Base-by-base conservation (phyloP, 2,888 invertebrate species). In the Acanthosepion esculentum region DNA sequence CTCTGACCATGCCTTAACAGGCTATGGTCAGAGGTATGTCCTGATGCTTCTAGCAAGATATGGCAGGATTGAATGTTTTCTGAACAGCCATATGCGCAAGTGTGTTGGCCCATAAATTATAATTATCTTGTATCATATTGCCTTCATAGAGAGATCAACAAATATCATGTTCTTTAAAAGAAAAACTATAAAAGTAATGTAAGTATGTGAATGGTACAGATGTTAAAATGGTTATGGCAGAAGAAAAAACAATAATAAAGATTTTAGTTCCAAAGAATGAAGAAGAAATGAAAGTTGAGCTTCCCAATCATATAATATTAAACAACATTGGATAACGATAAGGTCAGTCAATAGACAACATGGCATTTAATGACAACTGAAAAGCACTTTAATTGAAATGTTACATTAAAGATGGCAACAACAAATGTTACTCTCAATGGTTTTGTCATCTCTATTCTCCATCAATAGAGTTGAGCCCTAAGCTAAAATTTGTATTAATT, bases 401-500 rank as follows among this genome's bases (percentile, higher is more conserved):
- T 78, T 78, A 29, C n/a, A 29, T 78, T 78, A 29, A 78, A 78
- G 78, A 78, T 29, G 78, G 78, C 78, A 78, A 78, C 29, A 10
- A 64, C 26, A 78, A 78, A 78, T n/a, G 78, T 33, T 78, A n/a
- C 78, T 78, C 33, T 33, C 33, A n/a, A 78, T 78, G 78, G 78
- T 78, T 78, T 78, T 78, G 78, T 78, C 78, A n/a, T 78, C 78
- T 78, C 29, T 26, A 78, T n/a, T 78, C 78, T 78, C 59, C 59
- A 59, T 59, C 6, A 23, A 59, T 59, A 59, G 78, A 23, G 78
- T 78, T n/a, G 15, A 18, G 78, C n/a, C 78, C n/a, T n/a, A 78
- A 78, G 78, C 78, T n/a, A 78, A 78, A 78, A 78, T 33, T n/a
- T 78, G 78, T n/a, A 78, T 78, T 78, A 78, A 78, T 78, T 78